Base-by-base conservation (phyloP, 2,113 vertebrate species). In the Camelus bactrianus region DNA sequence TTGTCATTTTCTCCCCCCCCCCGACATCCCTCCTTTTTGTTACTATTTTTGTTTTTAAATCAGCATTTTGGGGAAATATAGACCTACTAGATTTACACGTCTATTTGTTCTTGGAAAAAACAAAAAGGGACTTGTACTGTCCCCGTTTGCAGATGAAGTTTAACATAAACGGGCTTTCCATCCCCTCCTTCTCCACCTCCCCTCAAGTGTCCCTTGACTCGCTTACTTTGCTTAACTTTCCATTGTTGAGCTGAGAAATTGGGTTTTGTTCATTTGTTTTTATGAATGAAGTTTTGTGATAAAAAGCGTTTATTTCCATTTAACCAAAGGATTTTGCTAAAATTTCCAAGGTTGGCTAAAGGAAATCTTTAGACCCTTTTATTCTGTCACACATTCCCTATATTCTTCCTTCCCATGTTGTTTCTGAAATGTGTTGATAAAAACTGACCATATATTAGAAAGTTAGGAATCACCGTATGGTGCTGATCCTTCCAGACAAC, bases 1-100 rank as follows among this genome's bases (percentile, higher is more conserved):
- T 98, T 98, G 99, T 98, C 99, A 98, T 98, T 97, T 98, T 98
- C 97, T 93, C 93, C 96, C 94, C 96, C 97, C 97, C 95, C 96
- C 96, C 97, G 94, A 90, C 94, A 97, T 95, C 93, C 96, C 97
- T 97, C 95, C 90, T 69, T 96, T 98, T 98, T 95, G 97, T 95
- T 97, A 62, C 91, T 81, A 72, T 98, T 98, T 97, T 98, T 98
- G 94, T 54, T 97, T 96, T 97, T 48, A 96, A 98, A 97, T 95
- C 92, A 95, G 76, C 96, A 97, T 98, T 97, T 97, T 85, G 82
- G 82, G 88, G 91, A 96, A 87, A 93, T 95, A 88, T 15, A 93
- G 70, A 60, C 84, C 46, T 82, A 35, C 58, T 81, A 86, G 86
- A 65, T 96, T 85, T 97, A 83, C 92, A 86, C 9, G 26, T 70